Evolutionary conservation across 2,113 vertebrate species (phyloP).

Genomic region (Tachuris rubrigastra): DNA sequence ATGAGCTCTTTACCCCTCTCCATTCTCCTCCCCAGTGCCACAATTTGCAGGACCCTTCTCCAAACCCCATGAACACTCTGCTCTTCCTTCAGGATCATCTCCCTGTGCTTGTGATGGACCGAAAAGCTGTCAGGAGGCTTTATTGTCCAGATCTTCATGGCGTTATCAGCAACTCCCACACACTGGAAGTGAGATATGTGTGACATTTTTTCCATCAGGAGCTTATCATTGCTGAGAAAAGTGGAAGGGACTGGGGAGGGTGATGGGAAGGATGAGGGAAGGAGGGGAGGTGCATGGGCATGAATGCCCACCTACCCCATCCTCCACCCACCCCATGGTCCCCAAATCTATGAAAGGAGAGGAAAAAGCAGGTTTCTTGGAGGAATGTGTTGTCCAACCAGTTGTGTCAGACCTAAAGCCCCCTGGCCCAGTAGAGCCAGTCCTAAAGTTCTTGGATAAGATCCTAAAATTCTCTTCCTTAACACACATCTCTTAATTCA

Average conservation of each 20-base stretch:
- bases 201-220: conserved; percentile 38
- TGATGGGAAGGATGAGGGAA: neutral
- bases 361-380: neutral
- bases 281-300: neutral
- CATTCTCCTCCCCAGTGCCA: neutral
- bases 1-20: neutral
- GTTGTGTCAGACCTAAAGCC: neutral
- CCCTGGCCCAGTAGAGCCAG: neutral
- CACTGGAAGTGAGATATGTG: conserved; percentile 63
- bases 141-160: conserved; percentile 27
- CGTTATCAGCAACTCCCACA: conserved; percentile 38
- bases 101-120: rapidly evolving
- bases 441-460: neutral
- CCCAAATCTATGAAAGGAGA: neutral
- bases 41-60: neutral
- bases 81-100: neutral
- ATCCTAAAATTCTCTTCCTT: neutral
- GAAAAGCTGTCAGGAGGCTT: conserved; percentile 41
- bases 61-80: neutral
- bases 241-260: neutral
- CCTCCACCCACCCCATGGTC: neutral
- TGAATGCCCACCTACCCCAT: rapidly evolving
- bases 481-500: neutral
- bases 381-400: neutral
- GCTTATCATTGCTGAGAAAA: neutral